Base-by-base conservation (phyloP, 2,888 invertebrate genomes). In the Belgica antarctica region DNA sequence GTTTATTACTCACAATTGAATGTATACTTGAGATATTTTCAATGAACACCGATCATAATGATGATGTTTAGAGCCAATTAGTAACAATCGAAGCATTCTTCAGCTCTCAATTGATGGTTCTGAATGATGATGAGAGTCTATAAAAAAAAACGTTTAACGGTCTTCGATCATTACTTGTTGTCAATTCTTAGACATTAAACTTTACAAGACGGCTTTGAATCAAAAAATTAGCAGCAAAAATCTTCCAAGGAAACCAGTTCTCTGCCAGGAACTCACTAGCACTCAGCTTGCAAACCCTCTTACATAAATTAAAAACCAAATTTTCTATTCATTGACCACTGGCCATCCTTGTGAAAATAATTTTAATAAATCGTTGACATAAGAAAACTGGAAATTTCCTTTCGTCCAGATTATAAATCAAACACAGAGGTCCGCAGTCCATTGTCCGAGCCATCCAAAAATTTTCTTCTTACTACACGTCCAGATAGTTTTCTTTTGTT, bases 281-380 rank as follows among this genome's bases (percentile, higher is more conserved):
- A 4, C 41, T 41, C 41, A 41, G 12, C 41, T 10, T 41, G 4
- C 41, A 41, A 41, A n/a, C 41, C n/a, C 41, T 15, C 41, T 41
- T 41, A 41, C n/a, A 41, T 41, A 12, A 41, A 15, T 2, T n/a
- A 41, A 36, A 69, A 70, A 70, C 70, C 59, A 59, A 70, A 70
- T 61, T 61, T 41, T 57, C 61, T 70, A 41, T 70, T 59, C 70
- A 68, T 41, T 61, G 70, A 59, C 70, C 66, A 66, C 10, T 47
- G 66, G 66, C 52, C 70, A 41, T 36, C 28, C 19, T 57, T 47
- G 41, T 28, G 27, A 47, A 47, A 28, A 27, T 41, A 10, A 41
- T 63, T 63, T 36, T 63, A 36, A 63, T 22, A 41, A n/a, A 31
- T 36, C 47, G 24, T 22, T 8, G n/a, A 25, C 22, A 12, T 34